Base-by-base conservation (phyloP, 2,797 vertebrate species). In the Tadarida brasiliensis region DNA sequence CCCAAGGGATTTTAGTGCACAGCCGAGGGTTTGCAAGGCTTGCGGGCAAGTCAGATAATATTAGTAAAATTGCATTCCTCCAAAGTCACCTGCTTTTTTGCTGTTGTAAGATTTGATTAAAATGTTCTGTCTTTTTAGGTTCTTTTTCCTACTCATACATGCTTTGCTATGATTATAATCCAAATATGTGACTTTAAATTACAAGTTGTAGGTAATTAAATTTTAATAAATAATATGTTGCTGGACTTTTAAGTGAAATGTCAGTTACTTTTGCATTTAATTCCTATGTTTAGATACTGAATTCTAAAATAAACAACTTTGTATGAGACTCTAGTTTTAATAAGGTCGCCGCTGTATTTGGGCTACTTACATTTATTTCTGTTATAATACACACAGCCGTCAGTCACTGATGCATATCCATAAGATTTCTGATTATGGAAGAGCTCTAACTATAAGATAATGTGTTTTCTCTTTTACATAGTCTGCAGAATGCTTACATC, bases 181-280 rank as follows among this genome's bases (percentile, higher is more conserved):
- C 14, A 76, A 95, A 68, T 47, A 81, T 47, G 35, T 56, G 20
- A 63, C 30, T 93, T 73, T 78, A 57, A 80, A 44, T 86, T 89
- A 35, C 2, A 54, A 57, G 39, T 71, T 61, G 19, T 49, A 22
- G 26, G 33, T 70, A 33, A 83, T 73, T 82, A 47, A 70, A 74
- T 63, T 86, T 77, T 73, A 65, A 78, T 70, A 82, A 86, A 61
- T 96, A 44, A 33, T 63, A 47, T 47, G 30, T 81, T 77, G 14
- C 10, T 51, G 71, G 20, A 49, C 65, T 92, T 90, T 85, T 51
- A 65, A 61, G 51, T 90, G 39, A 90, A 67, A 51, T 73, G 14
- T 68, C 28, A 88, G 10, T 63, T 82, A 51, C 2, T 77, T 1
- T 47, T 81, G 28, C 22, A 44, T 54, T 82, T 91, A 28, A 17